Evolutionary conservation across 2,797 vertebrate species (phyloP), one percentile per base, ranked within the genome.

Genomic region (Sebastes itinus): DNA sequence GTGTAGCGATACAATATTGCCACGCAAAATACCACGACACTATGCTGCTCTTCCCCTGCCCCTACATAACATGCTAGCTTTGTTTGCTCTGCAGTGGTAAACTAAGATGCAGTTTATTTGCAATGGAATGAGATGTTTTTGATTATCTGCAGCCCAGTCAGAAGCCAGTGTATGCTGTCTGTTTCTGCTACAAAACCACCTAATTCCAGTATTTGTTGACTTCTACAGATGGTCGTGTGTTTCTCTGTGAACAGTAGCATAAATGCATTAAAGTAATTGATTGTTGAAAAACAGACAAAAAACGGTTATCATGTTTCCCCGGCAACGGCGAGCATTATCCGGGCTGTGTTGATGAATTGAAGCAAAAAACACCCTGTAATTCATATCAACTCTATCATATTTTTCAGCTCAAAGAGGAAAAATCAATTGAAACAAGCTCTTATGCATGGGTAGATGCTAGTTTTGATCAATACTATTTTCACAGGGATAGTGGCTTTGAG

Each of bases 201-300:
- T 89, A 88, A 85, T 76, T 84, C 80, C 63, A 71, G 78, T 90
- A 82, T 72, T 61, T 81, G 66, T 64, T 88, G 73, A 83, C 81
- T 84, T 88, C 74, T 79, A 80, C 82, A 85, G 80, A 76, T 75
- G 83, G 88, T 80, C 74, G 80, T 93, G 82, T 94, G 86, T 93
- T 92, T 82, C 75, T 90, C 85, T 95, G 94, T 95, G 96, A 96
- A 96, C 93, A 93, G 94, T 90, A 88, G 85, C 91, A 90, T 87
- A 75, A 95, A 95, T 91, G 94, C 94, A 96, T 96, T 97, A 96
- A 96, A 95, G 95, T 96, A 96, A 98, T 97, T 96, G 96, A 97
- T 96, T 95, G 92, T 94, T 96, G 90, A 95, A 95, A 95, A 96
- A 96, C 94, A 96, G 95, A 93, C 95, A 93, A 14, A 42, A 96